Conservation (phyloP, 1,140 invertebrate genomes). For the Megalopta genalis region DNA sequence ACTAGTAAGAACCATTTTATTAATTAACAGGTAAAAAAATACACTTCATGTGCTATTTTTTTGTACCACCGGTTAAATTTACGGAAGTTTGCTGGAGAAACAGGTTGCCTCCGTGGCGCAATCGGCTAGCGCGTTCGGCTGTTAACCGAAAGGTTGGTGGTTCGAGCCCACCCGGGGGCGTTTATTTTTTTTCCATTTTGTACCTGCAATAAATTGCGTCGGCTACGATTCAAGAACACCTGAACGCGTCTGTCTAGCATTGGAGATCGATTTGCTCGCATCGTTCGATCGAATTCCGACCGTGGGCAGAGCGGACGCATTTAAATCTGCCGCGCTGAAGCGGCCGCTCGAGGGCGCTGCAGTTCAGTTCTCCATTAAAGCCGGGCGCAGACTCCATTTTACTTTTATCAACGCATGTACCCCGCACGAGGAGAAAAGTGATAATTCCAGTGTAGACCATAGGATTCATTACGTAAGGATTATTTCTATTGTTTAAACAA, state of each 20-base stretch:
- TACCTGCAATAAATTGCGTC: background rate
- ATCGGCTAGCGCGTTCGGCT: slow-evolving; percentile 93
- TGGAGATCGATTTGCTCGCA: background rate
- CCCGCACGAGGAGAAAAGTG: slow-evolving; percentile 41
- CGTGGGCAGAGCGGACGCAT: background rate
- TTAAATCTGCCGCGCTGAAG: slow-evolving; percentile 20
- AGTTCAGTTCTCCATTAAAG: background rate
- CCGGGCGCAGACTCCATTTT: slow-evolving; percentile 47
- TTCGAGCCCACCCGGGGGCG: slow-evolving; percentile 90
- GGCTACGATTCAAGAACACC: background rate
- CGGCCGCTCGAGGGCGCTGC: background rate
- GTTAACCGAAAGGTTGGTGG: slow-evolving; percentile 95
- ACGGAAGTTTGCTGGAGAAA: no score
- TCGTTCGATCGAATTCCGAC: background rate
- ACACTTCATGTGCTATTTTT: background rate
- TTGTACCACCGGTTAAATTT: background rate
- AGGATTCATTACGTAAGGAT: slow-evolving; percentile 58
- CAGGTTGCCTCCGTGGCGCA: slow-evolving; percentile 87
- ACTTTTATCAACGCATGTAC: slow-evolving; percentile 32
- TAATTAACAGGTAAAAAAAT: no score
- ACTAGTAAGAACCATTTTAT: no score
- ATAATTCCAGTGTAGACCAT: slow-evolving; percentile 31
- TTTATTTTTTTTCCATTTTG: slow-evolving; percentile 58
- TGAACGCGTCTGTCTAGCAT: no score
- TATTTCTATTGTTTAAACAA: slow-evolving; percentile 3